Percentiles rank a stretch among this genome's conserved stretches.
Evolutionary conservation across 2,113 vertebrate species (phyloP).

Genomic region (Crypturellus undulatus): DNA sequence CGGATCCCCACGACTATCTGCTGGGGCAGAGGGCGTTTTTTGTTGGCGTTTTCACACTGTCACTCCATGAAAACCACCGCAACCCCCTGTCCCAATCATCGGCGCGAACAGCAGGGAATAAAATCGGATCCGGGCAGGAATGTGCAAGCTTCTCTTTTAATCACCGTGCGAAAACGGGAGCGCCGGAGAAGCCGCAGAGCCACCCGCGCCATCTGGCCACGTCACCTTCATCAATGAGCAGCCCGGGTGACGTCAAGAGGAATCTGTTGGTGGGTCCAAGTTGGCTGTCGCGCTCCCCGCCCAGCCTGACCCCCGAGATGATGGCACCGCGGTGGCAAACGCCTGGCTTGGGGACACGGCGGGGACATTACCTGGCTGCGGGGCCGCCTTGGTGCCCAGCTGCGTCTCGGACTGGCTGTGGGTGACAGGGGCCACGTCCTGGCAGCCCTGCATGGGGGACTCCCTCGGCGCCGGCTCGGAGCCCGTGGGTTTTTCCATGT

Average conservation of each 20-base stretch:
- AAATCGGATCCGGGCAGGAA: not conserved
- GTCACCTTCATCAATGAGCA: not conserved
- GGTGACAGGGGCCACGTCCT: slow-evolving; percentile 89
- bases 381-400: slow-evolving; percentile 89
- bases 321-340: too few species aligned
- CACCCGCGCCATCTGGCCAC: not conserved
- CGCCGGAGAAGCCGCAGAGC: not conserved
- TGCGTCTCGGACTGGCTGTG: slow-evolving; percentile 95
- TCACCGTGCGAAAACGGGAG: not conserved
- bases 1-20: not conserved
- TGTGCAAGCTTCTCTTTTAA: not conserved
- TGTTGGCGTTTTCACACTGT: not conserved
- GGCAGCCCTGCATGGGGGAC: slow-evolving; percentile 87
- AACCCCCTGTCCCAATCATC: not conserved
- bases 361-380: slow-evolving; percentile 85
- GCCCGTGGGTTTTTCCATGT: slow-evolving; percentile 89
- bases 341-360: too few species aligned
- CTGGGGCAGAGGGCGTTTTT: not conserved
- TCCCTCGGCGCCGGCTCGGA: slow-evolving; percentile 82
- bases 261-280: too few species aligned
- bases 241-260: not conserved
- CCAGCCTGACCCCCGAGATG: too few species aligned
- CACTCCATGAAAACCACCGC: not conserved
- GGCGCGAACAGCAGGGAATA: too few species aligned
- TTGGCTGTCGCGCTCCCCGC: too few species aligned